Evolutionary conservation across 64 coral and sea anemone genomes (phyloP), one percentile per base, ranked within the genome.

Genomic region (Acropora tenuis): DNA sequence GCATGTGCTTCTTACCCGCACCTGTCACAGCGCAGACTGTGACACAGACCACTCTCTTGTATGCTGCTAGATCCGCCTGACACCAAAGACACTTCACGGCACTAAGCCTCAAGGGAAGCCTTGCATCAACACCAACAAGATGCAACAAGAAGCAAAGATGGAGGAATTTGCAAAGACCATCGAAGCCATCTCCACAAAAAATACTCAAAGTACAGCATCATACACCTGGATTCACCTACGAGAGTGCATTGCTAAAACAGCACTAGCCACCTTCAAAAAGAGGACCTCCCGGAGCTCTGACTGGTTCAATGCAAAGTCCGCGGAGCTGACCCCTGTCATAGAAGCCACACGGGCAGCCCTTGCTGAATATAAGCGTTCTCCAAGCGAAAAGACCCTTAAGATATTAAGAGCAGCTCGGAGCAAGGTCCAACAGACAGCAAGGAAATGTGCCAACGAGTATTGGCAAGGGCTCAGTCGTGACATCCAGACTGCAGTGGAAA

Each of bases 281-380:
- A 84, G 46, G 75, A 72, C 43, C 78, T 65, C 12, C 0, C 69
- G 73, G 18, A 19, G 41, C 11, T 58, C 43, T 8, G 59, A 93
- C 76, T 93, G 84, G 84, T 82, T 93, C 57, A 65, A 88, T 0
- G 84, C 91, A 30, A 88, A 88, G 60, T 66, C 89, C 53, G 16
- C 63, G 63, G 16, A 67, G 63, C n/a, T n/a, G n/a, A n/a, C n/a
- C 63, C 63, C 9, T 13, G 41, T 80, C 60, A 88, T 88, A 42
- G 58, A 50, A 43, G n/a, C 50, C 9, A 67, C 63, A 67, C 63
- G 8, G 63, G 63, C 8, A 13, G 63, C 16, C 63, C 63, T 67
- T n/a, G n/a, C n/a, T n/a, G n/a, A n/a, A n/a, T n/a, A n/a, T n/a
- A n/a, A 13, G 63, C 11, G 63, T 67, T 13, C 9, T 67, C 63